These are phyloP conservation scores for Melanotaenia nigrans DNA, from an alignment of 2,797 vertebrate genomes.

Conservation along the genomic window DNA sequence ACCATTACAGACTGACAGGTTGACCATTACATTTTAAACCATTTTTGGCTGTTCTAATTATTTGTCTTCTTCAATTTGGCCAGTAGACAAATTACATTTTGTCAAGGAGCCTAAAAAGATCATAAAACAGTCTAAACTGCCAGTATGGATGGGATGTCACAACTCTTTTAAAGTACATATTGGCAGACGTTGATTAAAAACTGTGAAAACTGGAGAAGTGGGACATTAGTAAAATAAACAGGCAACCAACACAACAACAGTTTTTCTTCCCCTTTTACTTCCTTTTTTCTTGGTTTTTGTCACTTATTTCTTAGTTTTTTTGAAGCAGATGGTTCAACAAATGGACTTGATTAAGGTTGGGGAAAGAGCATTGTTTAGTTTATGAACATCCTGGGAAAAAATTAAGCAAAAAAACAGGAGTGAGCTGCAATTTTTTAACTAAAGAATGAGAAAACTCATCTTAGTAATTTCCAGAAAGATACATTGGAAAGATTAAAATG, in stretches of 20 bases:
- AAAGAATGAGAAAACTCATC: too few relatives aligned
- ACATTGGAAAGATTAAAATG: too few relatives aligned
- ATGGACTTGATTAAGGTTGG: not conserved
- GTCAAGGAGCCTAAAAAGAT: not conserved
- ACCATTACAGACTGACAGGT: not conserved
- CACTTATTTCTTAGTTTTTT: not conserved
- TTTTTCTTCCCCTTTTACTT: not conserved
- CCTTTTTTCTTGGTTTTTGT: not conserved
- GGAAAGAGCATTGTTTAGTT: not conserved
- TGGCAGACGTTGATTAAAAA: not conserved
- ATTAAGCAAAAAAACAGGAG: not conserved
- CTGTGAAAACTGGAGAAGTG: not conserved
- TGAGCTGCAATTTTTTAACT: not conserved
- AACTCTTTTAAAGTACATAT: not conserved
- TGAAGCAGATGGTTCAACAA: not conserved
- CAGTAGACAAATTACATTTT: not conserved
- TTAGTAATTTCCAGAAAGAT: too few relatives aligned
- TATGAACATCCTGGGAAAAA: not conserved
- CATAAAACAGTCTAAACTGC: not conserved
- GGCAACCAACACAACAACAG: not conserved
- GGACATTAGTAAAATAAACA: not conserved
- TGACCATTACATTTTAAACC: not conserved
- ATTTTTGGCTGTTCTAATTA: not conserved
- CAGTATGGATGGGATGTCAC: not conserved
- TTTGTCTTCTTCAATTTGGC: not conserved